Base-by-base conservation (phyloP, 2,113 vertebrate species). In the Syngnathoides biaculeatus region DNA sequence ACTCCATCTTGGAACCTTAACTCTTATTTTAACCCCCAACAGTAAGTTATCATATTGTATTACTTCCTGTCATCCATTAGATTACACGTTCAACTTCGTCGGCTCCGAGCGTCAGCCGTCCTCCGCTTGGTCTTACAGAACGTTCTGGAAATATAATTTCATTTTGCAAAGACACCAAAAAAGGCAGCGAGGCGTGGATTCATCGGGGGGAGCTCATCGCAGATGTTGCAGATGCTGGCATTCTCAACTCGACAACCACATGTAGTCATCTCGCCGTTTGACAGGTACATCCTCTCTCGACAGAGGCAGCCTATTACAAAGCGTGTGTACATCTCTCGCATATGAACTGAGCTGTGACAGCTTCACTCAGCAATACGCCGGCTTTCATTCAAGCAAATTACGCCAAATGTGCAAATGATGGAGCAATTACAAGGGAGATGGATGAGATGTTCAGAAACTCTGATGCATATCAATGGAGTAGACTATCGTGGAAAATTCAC, bases 191-290 rank as follows among this genome's bases (percentile, higher is more conserved):
- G 60, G n/a, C 60, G 60, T 26, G n/a, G 13, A 26, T 43, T 62
- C n/a, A 62, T 62, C 15, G 7, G 14, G 40, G 14, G 40, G 60
- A 62, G n/a, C 43, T 43, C n/a, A 62, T 43, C 13, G 5, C 60
- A 62, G 60, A 62, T 26, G 60, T 42, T 42, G 60, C 60, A 26
- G 40, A 43, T 62, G n/a, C n/a, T n/a, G 24, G 39, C 59, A 22
- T 42, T 43, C 22, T 62, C 60, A 15, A 10, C 38, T 61, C 20
- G 38, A 42, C 59, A 19, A 4, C 40, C 7, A 20, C 12, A 26
- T 62, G 60, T 62, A 62, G 60, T 62, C 39, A 62, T 62, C 43
- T 62, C n/a, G 15, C n/a, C 40, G 3, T 43, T 45, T 62, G 60
- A 62, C 60, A 62, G 60, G 39, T 62, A 62, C 60, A 62, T 43